Percentiles rank a stretch among this genome's conserved stretches.
Conservation (phyloP, 2,797 vertebrate species). For the Aeoliscus strigatus region DNA sequence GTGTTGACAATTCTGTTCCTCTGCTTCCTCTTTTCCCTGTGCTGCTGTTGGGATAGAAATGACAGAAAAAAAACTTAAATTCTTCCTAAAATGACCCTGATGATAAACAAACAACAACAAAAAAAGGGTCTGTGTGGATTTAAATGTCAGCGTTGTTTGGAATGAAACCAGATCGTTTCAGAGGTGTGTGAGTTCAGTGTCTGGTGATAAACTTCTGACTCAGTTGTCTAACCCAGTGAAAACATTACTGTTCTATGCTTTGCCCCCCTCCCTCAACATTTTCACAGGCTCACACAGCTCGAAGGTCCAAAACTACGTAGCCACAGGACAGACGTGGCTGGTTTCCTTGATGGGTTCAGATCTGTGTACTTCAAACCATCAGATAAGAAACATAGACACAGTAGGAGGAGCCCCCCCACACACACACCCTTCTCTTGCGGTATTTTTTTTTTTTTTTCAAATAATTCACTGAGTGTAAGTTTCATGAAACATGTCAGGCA, state of each 20-base stretch:
- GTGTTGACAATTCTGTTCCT: constrained; percentile 48
- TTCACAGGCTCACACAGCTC: background rate
- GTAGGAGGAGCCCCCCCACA: background rate
- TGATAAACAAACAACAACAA: too few relatives aligned
- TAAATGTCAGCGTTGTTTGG: constrained; percentile 5
- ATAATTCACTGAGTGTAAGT: too few relatives aligned
- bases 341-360: constrained; percentile 6
- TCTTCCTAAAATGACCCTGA: constrained; percentile 40
- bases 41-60: constrained; percentile 21
- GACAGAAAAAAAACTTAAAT: constrained; percentile 49
- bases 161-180: too few relatives aligned
- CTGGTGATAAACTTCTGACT: constrained; percentile 19
- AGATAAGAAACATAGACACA: background rate
- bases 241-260: constrained; percentile 19
- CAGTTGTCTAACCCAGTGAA: constrained; percentile 15
- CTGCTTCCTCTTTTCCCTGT: constrained; percentile 12
- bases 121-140: constrained; percentile 15
- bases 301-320: constrained; percentile 5
- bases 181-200: background rate
- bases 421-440: too few relatives aligned
- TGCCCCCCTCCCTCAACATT: constrained; percentile 11
- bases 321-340: constrained; percentile 4
- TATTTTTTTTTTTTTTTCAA: too few relatives aligned
- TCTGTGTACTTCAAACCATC: constrained; percentile 4
- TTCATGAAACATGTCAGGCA: too few relatives aligned